A percentile compares a stretch with the other conserved stretches of the same genome.
Evolutionary conservation across 30 jellyfish, hydroid and myxozoan genomes (phyloP).

Genomic region (Nemopilema nomurai): DNA sequence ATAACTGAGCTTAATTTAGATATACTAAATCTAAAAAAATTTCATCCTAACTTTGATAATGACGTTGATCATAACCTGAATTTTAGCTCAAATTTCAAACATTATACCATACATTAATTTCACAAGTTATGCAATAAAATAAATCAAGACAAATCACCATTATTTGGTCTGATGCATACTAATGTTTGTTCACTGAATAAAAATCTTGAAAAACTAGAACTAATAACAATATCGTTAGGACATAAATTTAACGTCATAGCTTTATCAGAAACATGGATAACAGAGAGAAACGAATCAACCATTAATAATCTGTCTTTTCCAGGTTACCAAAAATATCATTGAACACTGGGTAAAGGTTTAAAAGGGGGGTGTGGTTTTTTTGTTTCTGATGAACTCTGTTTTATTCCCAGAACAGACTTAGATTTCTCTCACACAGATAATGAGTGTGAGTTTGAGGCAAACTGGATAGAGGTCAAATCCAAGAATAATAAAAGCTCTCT

Average conservation of each 20-base stretch:
- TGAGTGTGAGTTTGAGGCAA: slow-evolving; percentile 37
- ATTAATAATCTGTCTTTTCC: too few species aligned
- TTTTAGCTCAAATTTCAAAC: neutral
- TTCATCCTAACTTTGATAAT: slow-evolving; percentile 8
- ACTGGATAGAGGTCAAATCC: slow-evolving; percentile 45
- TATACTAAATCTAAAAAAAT: neutral
- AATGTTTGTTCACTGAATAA: slow-evolving; percentile 16
- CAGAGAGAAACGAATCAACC: neutral
- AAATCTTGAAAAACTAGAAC: slow-evolving; percentile 2
- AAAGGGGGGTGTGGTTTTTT: slow-evolving; percentile 3
- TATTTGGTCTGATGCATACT: slow-evolving; percentile 5
- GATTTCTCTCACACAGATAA: slow-evolving; percentile 22
- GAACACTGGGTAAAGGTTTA: slow-evolving; percentile 6
- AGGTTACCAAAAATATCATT: slow-evolving; percentile 13
- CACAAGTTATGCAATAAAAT: slow-evolving; percentile 8
- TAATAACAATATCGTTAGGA: neutral
- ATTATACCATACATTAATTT: neutral
- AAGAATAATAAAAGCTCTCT: slow-evolving; percentile 7
- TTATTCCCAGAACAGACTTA: neutral
- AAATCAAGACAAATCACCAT: slow-evolving; percentile 2
- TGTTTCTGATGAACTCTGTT: neutral
- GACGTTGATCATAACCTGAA: slow-evolving; percentile 7
- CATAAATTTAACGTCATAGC: slow-evolving; percentile 43
- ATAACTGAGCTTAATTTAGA: slow-evolving; percentile 4
- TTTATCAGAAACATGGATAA: slow-evolving; percentile 27